Evolutionary conservation across 2,797 vertebrate genomes (phyloP), one percentile per base, ranked within the genome.

Genomic region (Novumbra hubbsi): DNA sequence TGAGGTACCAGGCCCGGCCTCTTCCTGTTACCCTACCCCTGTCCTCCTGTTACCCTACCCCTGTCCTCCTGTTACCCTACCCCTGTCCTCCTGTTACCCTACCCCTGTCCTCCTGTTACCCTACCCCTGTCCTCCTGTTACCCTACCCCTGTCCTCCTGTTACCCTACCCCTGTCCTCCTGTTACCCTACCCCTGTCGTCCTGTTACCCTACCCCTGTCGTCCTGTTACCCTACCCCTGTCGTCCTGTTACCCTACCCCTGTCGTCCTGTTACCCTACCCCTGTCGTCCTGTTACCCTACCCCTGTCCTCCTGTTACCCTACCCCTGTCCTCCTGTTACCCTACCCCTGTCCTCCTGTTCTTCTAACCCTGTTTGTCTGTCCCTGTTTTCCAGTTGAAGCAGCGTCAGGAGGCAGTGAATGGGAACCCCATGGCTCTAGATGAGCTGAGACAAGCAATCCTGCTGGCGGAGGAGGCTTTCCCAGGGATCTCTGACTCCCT

Each of bases 401-500:
- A 96, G 68, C 94, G 96, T 70, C 96, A 94, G 83, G 95, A 96
- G 82, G 91, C 95, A 1, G 93, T 93, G 6, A 95, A 95, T 0
- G 95, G 96, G 71, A 97, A 96, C 88, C 90, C 95, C 71, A 92
- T 95, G 79, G 96, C 97, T 76, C 94, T 99, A 80, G 97, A 99
- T 63, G 95, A 98, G 85, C 90, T 99, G 72, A 93, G 94, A 17
- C 94, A 95, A 74, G 96, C 97, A 78, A 95, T 99, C 88, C 94
- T 96, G 86, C 89, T 96, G 81, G 96, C 96, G 0, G 97, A 99
- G 83, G 96, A 98, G 90, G 90, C 95, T 3, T 98, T 92, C 86
- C 97, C 96, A 0, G 96, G 97, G 62, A 98, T 99, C 87, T 93
- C 96, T 0, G 98, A 99, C 70, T 96, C 95, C 68, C 95, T 99